These are phyloP conservation scores for Oreohelix idahoensis DNA, from an alignment of 1,140 invertebrate species.

Conservation along the genomic window DNA sequence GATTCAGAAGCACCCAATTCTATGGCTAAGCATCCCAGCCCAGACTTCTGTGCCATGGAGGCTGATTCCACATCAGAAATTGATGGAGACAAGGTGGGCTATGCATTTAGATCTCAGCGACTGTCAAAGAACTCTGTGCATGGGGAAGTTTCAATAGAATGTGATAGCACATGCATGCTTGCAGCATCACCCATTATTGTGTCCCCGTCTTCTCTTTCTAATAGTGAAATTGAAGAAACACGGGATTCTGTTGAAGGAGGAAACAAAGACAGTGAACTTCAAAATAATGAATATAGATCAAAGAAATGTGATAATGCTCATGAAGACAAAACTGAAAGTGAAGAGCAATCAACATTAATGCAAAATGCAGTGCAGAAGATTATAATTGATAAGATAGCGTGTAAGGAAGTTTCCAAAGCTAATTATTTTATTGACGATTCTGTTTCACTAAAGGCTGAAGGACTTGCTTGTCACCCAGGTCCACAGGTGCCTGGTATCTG, in stretches of 20 bases:
- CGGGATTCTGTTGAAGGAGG: neutral
- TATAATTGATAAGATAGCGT: neutral
- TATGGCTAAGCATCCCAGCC: neutral
- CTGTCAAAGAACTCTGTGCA: neutral
- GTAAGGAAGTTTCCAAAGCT: neutral
- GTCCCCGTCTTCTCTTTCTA: constrained; percentile 37
- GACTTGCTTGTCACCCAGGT: neutral
- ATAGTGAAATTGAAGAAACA: constrained; percentile 13
- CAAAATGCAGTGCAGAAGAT: neutral
- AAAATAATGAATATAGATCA: neutral
- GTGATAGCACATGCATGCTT: constrained; percentile 48
- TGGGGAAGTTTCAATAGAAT: constrained; percentile 34
- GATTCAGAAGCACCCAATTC: neutral
- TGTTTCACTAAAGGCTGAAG: neutral
- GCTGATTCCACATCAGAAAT: constrained; percentile 47
- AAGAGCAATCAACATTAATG: neutral
- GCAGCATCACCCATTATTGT: constrained; percentile 37
- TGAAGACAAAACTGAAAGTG: neutral
- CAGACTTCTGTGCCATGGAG: constrained; percentile 42
- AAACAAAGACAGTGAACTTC: neutral
- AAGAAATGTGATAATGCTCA: neutral
- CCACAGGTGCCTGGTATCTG: neutral
- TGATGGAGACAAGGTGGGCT: neutral
- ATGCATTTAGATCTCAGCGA: neutral
- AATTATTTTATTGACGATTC: neutral